Base-by-base conservation (phyloP, 2,797 vertebrate species). In the Lerista edwardsae region DNA sequence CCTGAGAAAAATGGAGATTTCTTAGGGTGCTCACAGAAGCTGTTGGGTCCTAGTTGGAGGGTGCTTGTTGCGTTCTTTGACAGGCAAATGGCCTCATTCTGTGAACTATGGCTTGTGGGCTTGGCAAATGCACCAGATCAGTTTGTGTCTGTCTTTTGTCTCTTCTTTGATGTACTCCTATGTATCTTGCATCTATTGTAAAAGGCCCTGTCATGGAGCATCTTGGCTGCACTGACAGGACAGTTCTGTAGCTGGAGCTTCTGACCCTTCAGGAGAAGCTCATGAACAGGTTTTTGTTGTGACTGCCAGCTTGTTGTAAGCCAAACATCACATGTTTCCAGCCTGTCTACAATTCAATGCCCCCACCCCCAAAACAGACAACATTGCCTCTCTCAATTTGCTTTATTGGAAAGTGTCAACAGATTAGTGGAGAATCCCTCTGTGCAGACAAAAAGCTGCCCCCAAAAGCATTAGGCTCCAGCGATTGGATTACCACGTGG, bases 401-500 rank as follows among this genome's bases (percentile, higher is more conserved):
- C 69, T 78, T 90, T 75, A 86, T 85, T 79, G 88, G 83, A 85
- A 79, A 73, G 75, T 10, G 75, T 90, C 85, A 90, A 88, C 89
- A 93, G 93, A 92, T 95, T 91, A 95, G 86, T 85, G 59, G 0
- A 2, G 86, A 93, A 90, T 86, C 91, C 86, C 92, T 92, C 80
- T 82, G 85, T 0, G 27, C 87, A 68, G 93, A 95, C 91, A 94
- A 91, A 84, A 93, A 92, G 80, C 90, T 93, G 87, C 82, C 92
- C 93, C 90, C 2, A 92, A 92, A 86, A 90, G 90, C 84, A 85
- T 93, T 93, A 93, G 87, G 64, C 89, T 76, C 88, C 76, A 27
- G 86, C 68, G 88, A 91, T 87, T 93, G 91, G 94, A 94, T 94
- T 95, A 94, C 91, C 39, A 7, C 84, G 75, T 83, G 89, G 84